A percentile compares a stretch with the other conserved stretches of the same genome.
phyloP scores from a whole-genome alignment of 2,888 invertebrate species.

The Biston stratarius region DNA sequence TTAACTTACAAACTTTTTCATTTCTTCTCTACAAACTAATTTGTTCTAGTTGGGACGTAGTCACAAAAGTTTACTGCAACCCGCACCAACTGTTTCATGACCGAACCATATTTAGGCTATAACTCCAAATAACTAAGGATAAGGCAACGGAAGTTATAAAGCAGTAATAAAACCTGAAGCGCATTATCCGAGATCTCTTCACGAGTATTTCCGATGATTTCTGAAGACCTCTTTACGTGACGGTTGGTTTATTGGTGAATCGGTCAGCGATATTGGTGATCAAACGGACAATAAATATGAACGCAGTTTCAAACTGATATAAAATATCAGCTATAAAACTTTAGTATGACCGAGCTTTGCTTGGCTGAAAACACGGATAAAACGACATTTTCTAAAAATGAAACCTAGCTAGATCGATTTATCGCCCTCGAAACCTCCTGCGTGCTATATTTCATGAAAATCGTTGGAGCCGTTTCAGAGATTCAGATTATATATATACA shows the following conservation, averaged over 20 bases:
- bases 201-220: slow-evolving; percentile 18
- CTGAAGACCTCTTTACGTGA: slow-evolving; percentile 36
- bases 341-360: neutral
- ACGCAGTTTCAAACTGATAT: neutral
- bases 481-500: no score
- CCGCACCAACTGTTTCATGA: neutral
- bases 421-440: no score
- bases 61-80: neutral
- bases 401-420: no score
- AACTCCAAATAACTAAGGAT: slow-evolving; percentile 20
- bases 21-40: neutral
- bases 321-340: neutral
- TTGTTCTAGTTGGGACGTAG: neutral
- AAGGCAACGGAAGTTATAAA: slow-evolving; percentile 7
- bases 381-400: no score
- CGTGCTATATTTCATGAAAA: no score
- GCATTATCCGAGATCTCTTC: slow-evolving; percentile 12
- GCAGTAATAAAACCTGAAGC: slow-evolving; percentile 16
- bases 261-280: slow-evolving; percentile 29
- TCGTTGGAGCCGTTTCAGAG: no score
- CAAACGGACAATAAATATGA: slow-evolving; percentile 17
- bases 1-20: neutral
- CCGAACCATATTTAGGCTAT: slow-evolving; percentile 5
- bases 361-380: no score
- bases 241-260: slow-evolving; percentile 32